These are phyloP conservation scores for Columbina picui DNA, from an alignment of 2,113 vertebrate genomes.

Conservation along the genomic window DNA sequence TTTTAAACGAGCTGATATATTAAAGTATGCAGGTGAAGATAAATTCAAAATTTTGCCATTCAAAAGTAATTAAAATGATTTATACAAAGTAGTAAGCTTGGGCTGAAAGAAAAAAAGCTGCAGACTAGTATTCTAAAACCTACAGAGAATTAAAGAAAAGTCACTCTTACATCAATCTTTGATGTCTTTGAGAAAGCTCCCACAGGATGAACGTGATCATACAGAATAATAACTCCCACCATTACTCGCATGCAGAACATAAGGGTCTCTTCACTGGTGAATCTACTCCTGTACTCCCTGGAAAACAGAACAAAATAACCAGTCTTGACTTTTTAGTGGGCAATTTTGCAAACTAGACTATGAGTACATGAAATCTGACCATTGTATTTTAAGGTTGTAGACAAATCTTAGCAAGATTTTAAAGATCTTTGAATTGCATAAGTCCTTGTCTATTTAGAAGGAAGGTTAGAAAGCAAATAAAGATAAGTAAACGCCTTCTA, in stretches of 20 bases:
- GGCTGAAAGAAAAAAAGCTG: background rate
- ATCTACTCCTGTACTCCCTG: conserved; percentile 94
- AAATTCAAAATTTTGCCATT: background rate
- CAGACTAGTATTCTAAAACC: background rate
- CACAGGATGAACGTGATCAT: conserved; percentile 96
- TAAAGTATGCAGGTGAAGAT: background rate
- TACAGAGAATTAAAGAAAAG: background rate
- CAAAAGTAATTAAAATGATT: background rate
- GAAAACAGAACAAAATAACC: conserved; percentile 2
- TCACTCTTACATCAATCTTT: conserved; percentile 92
- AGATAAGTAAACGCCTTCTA: background rate
- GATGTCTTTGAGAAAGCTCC: conserved; percentile 98
- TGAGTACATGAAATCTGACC: background rate
- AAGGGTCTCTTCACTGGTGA: conserved; percentile 94
- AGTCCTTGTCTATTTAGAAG: background rate
- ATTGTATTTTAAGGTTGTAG: background rate
- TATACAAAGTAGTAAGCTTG: background rate
- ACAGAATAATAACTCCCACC: conserved; percentile 98
- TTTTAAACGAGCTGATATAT: background rate
- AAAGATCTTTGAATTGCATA: background rate
- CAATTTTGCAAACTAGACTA: background rate
- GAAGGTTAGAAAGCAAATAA: background rate
- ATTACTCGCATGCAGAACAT: conserved; percentile 99
- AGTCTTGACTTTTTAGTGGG: background rate
- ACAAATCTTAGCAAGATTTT: background rate